Base-by-base conservation (phyloP, 2,797 vertebrate species). In the Telmatherina bonti region DNA sequence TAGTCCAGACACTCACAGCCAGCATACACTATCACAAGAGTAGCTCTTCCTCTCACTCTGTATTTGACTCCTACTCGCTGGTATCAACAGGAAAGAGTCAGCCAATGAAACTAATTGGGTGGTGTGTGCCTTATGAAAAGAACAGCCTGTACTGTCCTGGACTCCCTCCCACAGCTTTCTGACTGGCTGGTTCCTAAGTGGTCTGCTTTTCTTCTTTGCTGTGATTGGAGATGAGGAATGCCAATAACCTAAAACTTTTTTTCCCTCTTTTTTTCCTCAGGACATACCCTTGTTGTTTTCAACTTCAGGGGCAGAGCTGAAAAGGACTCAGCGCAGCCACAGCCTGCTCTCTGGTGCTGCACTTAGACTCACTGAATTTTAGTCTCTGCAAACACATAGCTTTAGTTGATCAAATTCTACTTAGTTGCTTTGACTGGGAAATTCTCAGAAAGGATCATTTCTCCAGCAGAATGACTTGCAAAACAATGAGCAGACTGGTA, bases 211-310 rank as follows among this genome's bases (percentile, higher is more conserved):
- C 77, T 76, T 79, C 60, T 79, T 60, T 22, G 54, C 55, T 72
- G 72, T 86, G 87, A 94, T 95, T 95, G 94, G 93, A 88, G 79
- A 58, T 65, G 8, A 15, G 72, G 63, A 72, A 82, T 53, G 93
- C 75, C 93, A 91, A 53, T 93, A 80, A 89, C 84, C 22, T 2
- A 61, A 70, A 82, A 62, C 45, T 67, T 73, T 62, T 60, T 70
- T 61, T 33, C 33, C 38, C 27, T 43, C 41, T 51, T 65, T 78
- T 61, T 70, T 79, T 41, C 87, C 83, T 82, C 74, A 85, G 89
- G 91, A 92, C 92, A 81, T 92, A 89, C 89, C 85, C 90, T 90
- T 93, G 93, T 94, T 93, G 92, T 93, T 91, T 92, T 90, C 90
- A 80, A 86, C 81, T 88, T 84, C 30, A 74, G 77, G 82, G 79